phyloP scores from a whole-genome alignment of 2,797 vertebrate species.

The Podarcis siculus region DNA sequence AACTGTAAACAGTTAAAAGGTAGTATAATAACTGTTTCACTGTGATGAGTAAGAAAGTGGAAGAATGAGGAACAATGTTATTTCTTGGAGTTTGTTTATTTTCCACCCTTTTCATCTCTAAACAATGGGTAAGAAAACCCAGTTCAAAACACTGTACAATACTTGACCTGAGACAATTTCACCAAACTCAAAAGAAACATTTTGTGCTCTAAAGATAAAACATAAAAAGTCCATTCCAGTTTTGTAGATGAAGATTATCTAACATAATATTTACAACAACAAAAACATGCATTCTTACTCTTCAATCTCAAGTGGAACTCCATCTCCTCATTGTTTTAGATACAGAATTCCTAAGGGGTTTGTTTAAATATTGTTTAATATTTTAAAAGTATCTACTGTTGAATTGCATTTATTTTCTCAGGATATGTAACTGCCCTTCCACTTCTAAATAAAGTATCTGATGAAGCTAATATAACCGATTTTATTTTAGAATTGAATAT shows the following conservation, averaged over 20 bases:
- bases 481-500: background rate
- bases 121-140: slow-evolving; percentile 75
- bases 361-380: background rate
- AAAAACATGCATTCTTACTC: slow-evolving; percentile 30
- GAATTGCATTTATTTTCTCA: background rate
- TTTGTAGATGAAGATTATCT: slow-evolving; percentile 26
- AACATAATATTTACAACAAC: slow-evolving; percentile 38
- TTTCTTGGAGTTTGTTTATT: slow-evolving; percentile 62
- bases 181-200: slow-evolving; percentile 50
- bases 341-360: background rate
- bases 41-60: slow-evolving; percentile 45
- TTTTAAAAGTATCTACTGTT: background rate
- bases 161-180: slow-evolving; percentile 71
- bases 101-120: slow-evolving; percentile 78
- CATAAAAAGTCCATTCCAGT: slow-evolving; percentile 43
- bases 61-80: slow-evolving; percentile 58
- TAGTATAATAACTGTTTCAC: slow-evolving; percentile 47
- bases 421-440: background rate
- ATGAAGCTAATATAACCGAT: background rate
- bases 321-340: background rate
- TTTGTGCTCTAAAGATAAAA: slow-evolving; percentile 36
- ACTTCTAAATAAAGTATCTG: background rate
- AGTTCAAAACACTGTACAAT: slow-evolving; percentile 70
- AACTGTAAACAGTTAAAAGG: background rate
- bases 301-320: background rate